These are phyloP conservation scores for Chaetophractus vellerosus DNA, from an alignment of 2,797 vertebrate genomes.

Conservation along the genomic window DNA sequence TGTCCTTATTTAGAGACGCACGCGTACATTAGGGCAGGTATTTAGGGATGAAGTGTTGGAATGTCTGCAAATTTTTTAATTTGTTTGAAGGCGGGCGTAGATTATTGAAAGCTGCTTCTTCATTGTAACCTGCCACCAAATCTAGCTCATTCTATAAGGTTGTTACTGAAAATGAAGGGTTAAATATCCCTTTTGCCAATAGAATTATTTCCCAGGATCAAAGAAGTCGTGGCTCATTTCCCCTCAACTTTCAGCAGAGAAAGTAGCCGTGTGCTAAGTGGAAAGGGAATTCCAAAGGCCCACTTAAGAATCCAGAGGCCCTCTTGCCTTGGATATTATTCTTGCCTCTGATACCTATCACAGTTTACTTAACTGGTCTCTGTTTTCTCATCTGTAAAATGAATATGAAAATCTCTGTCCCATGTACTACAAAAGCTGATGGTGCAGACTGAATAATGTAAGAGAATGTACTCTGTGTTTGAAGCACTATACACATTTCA, in stretches of 20 bases:
- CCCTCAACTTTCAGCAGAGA: background rate
- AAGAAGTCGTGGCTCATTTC: background rate
- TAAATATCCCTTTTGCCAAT: background rate
- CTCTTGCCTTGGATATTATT: background rate
- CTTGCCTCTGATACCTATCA: too few species aligned
- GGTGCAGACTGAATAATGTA: fast-evolving
- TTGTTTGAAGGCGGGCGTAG: background rate
- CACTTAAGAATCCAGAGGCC: background rate
- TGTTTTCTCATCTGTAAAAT: background rate
- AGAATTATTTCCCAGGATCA: background rate
- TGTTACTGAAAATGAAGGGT: background rate
- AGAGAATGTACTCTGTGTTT: background rate
- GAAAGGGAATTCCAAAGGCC: background rate
- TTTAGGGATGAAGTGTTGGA: background rate
- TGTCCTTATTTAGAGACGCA: background rate
- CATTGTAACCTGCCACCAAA: background rate
- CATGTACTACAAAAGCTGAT: fast-evolving
- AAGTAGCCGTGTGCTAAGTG: background rate
- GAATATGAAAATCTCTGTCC: background rate
- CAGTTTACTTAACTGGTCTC: background rate
- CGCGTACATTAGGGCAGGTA: background rate
- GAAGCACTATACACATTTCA: fast-evolving
- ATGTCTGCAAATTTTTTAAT: too few species aligned
- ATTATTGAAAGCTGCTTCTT: background rate
- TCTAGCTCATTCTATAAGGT: background rate